phyloP scores from a whole-genome alignment of 2,888 invertebrate genomes.

The Eucera pruinosa region DNA sequence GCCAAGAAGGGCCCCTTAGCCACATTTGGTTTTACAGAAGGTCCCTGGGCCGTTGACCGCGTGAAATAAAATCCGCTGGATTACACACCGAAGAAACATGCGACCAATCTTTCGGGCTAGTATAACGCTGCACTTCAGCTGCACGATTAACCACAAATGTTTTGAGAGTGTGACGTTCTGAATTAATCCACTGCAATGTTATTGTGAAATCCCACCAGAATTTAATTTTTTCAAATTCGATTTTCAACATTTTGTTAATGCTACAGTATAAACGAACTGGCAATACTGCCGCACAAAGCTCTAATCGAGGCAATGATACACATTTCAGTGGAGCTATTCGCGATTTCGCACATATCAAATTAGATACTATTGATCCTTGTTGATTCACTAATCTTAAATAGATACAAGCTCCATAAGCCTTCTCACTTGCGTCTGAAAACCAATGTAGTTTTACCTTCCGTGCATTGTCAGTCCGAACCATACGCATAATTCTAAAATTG shows the following conservation, averaged over 20 bases:
- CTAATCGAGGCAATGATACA: no score
- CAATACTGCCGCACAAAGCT: slow-evolving; percentile 18
- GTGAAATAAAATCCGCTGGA: not conserved
- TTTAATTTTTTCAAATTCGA: not conserved
- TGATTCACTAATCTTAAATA: not conserved
- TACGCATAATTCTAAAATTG: not conserved
- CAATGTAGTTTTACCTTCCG: not conserved
- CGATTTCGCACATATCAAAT: slow-evolving; percentile 7
- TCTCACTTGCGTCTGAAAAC: not conserved
- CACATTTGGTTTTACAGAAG: no score
- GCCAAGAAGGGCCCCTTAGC: no score
- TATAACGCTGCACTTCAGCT: not conserved
- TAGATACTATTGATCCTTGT: not conserved
- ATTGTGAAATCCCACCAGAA: not conserved
- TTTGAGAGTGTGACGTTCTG: not conserved
- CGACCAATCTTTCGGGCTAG: not conserved
- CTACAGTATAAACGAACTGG: no score
- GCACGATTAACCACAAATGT: not conserved
- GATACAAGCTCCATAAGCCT: slow-evolving; percentile 9
- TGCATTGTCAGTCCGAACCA: not conserved
- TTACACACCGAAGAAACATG: not conserved
- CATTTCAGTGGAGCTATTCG: no score
- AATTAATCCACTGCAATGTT: not conserved
- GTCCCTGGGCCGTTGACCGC: not conserved
- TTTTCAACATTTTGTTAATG: no score